Percentiles rank a stretch among this genome's conserved stretches.
Conservation (phyloP, 2,113 vertebrate genomes). For the Cacatua alba region DNA sequence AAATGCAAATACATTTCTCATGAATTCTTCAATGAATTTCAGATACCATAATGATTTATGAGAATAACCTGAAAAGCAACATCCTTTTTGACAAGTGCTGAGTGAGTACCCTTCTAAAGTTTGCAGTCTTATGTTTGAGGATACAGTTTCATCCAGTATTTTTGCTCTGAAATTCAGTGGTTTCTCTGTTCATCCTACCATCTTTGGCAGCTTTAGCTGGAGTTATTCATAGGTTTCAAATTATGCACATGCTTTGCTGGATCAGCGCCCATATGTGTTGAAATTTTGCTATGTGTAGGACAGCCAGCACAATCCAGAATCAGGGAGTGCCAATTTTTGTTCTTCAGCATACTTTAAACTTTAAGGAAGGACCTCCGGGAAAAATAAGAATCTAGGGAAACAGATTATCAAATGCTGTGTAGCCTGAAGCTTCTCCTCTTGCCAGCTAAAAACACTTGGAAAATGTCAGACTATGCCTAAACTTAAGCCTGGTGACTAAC, state of each 20-base stretch:
- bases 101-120: constrained; percentile 17
- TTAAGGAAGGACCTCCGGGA: not conserved
- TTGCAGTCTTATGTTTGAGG: not conserved
- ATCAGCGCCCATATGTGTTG: not conserved
- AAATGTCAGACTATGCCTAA: not conserved
- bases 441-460: constrained; percentile 13
- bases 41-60: not conserved
- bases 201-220: constrained; percentile 46
- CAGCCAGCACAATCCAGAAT: constrained; percentile 2
- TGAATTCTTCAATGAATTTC: constrained; percentile 17
- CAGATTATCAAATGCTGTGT: not conserved
- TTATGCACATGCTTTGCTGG: constrained; percentile 52
- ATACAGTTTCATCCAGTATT: constrained; percentile 24
- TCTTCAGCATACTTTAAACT: not conserved
- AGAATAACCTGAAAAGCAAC: constrained; percentile 20
- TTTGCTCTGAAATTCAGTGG: constrained; percentile 18
- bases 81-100: constrained; percentile 24
- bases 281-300: constrained; percentile 18
- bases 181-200: constrained; percentile 54
- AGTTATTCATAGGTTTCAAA: constrained; percentile 51
- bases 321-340: not conserved
- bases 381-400: not conserved
- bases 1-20: constrained; percentile 42
- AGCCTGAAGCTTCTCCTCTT: not conserved
- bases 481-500: not conserved